Evolutionary conservation across 1,140 invertebrate species (phyloP), one percentile per base, ranked within the genome.

Genomic region (Caenorhabditis latens): DNA sequence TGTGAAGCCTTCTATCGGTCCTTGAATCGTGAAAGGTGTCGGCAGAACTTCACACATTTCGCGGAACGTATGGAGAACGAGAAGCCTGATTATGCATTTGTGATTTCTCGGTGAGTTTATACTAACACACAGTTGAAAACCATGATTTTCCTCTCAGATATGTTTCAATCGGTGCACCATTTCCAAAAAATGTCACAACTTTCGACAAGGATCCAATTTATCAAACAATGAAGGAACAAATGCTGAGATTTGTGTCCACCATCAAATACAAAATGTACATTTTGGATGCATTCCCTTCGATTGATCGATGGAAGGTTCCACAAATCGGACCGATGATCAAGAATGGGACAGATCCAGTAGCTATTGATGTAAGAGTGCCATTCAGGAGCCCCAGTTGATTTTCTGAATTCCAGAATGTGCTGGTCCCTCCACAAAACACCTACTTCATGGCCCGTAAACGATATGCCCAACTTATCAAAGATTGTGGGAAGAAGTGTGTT

Each of bases 211-310:
- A 79, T 50, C 71, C 71, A 53, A 50, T 79, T 16, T 79, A 79
- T 14, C 46, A 79, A n/a, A 48, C 11, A 13, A 79, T 79, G 71
- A 79, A 79, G 13, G 19, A n/a, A 5, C 71, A 79, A 53, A 24
- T 79, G 46, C 7, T 50, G 1, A 79, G 53, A 53, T 79, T 50
- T 21, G 24, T 79, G 0, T 32, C 46, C 8, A 50, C 21, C n/a
- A 79, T 79, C 46, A 79, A 79, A 79, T 50, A 79, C n/a, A 79
- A 79, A 53, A 13, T 79, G 13, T 79, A 79, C n/a, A 79, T 79
- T 79, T 21, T 79, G 46, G 46, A 79, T 50, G 71, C 71, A 11
- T 19, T 79, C 4, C 71, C 71, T 24, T 19, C 46, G 6, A 21
- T 50, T 48, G 21, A 79, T n/a, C 13, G 21, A 8, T 14, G 16